Percentiles rank a stretch among this genome's conserved stretches.
phyloP scores from a whole-genome alignment of 2,888 invertebrate genomes.

The Erynnis tages region DNA sequence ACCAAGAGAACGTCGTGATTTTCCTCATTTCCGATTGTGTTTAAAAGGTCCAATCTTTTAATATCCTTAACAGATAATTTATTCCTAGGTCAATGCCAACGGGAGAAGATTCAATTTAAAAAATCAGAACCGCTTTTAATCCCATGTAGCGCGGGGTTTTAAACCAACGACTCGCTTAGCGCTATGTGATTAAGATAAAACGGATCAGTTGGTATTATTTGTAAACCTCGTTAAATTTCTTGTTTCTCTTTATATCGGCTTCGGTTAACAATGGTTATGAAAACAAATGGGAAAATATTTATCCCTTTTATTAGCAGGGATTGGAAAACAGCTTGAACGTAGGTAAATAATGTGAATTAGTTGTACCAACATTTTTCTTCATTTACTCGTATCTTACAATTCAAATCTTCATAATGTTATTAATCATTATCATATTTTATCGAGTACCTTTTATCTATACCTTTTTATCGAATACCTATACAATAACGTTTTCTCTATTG shows the following conservation, averaged over 20 bases:
- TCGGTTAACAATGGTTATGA: slow-evolving; percentile 28
- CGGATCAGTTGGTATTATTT: slow-evolving; percentile 28
- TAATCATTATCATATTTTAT: too few species aligned
- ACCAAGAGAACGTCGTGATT: not conserved
- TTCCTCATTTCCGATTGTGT: slow-evolving; percentile 10
- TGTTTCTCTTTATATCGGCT: slow-evolving; percentile 26
- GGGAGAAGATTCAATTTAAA: slow-evolving; percentile 9
- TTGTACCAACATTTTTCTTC: too few species aligned
- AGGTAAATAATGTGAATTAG: too few species aligned
- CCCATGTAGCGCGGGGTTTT: slow-evolving; percentile 13
- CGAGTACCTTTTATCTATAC: too few species aligned
- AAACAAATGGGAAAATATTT: slow-evolving; percentile 30
- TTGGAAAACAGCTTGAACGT: too few species aligned
- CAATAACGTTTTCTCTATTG: too few species aligned
- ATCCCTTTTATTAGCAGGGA: slow-evolving; percentile 14
- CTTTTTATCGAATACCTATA: too few species aligned
- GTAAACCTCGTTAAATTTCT: slow-evolving; percentile 27
- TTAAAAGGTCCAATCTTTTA: too few species aligned
- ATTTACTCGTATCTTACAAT: too few species aligned
- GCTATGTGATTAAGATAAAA: slow-evolving; percentile 29
- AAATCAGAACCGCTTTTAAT: slow-evolving; percentile 13
- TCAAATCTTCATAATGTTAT: too few species aligned
- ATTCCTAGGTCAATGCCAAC: not conserved
- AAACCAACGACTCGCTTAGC: slow-evolving; percentile 17
- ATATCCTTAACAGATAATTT: too few species aligned